Conservation (phyloP, 2,888 invertebrate species). For the Brachypalpus laphriformis region DNA sequence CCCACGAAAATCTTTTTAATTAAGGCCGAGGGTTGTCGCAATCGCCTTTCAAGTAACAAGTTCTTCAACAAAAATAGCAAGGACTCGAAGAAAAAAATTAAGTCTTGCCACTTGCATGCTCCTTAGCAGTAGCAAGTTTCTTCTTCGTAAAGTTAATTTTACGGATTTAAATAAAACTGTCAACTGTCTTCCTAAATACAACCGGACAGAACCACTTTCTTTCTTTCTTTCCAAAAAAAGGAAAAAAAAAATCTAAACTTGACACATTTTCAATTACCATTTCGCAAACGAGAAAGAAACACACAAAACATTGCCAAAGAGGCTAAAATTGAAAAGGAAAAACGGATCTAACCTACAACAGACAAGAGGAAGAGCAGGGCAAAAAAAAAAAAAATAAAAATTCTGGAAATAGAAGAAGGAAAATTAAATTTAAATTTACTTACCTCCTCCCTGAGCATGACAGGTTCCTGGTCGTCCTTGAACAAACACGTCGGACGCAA, state of each 20-base stretch:
- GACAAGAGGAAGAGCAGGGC: not conserved
- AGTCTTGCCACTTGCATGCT: not conserved
- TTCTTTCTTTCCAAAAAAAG: not conserved
- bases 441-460: slow-evolving; percentile 82
- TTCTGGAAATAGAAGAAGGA: not conserved
- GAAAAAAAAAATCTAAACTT: slow-evolving; percentile 32
- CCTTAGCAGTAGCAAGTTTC: not conserved
- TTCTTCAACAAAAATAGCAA: not conserved
- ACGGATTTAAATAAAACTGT: slow-evolving; percentile 55
- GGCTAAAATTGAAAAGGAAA: slow-evolving; percentile 8
- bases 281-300: not conserved
- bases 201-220: slow-evolving; percentile 34
- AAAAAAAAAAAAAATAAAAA: not conserved
- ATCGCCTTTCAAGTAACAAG: not conserved
- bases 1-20: not conserved
- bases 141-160: slow-evolving; percentile 20
- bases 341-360: not conserved
- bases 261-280: slow-evolving; percentile 71
- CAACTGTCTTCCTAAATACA: slow-evolving; percentile 38
- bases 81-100: not conserved
- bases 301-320: slow-evolving; percentile 12
- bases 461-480: slow-evolving; percentile 80
- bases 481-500: slow-evolving; percentile 82
- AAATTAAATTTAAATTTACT: slow-evolving; percentile 73
- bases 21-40: not conserved